Base-by-base conservation (phyloP, 2,113 vertebrate species). In the Setophaga coronata region DNA sequence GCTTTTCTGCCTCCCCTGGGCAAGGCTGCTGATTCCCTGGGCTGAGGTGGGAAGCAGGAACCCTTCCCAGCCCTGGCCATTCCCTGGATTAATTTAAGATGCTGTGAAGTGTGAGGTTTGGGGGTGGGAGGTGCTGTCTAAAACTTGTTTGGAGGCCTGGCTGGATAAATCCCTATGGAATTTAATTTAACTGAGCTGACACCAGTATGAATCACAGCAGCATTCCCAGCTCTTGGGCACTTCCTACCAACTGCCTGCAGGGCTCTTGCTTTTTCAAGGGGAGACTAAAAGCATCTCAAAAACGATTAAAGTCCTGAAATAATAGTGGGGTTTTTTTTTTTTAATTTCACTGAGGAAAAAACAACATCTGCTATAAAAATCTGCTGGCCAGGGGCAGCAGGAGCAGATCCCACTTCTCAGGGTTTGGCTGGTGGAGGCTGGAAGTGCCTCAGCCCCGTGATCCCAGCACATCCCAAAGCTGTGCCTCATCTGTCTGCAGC, bases 281-380 rank as follows among this genome's bases (percentile, higher is more conserved):
- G 47, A 93, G 56, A 36, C 82, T 94, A 81, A 96, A 93, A 92
- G 82, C 95, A 89, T 84, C 69, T 78, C 69, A 48, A 66, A 73
- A 73, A 72, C 31, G 8, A 13, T 43, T 72, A 45, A 73, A 67
- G 43, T 66, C 53, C 51, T 53, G 56, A 54, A 62, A 54, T 36
- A 72, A 64, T 42, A 57, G 26, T 50, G 12, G 17, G 11, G 3
- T 12, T 18, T 16, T 18, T 47, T 47, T 36, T 56, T n/a, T 33
- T 9, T 1, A 53, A 56, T 85, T 69, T 73, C 25, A 25, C 80
- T 20, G 64, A 43, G 56, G 61, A 58, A 79, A 90, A 91, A 94
- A 69, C 40, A 96, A 96, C 89, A 95, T 96, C 96, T 98, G 95
- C 70, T 97, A 76, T 84, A 96, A 80, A 87, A 95, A 87, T 95